phyloP scores from a whole-genome alignment of 1,140 invertebrate genomes.

The Vollenhovia emeryi region DNA sequence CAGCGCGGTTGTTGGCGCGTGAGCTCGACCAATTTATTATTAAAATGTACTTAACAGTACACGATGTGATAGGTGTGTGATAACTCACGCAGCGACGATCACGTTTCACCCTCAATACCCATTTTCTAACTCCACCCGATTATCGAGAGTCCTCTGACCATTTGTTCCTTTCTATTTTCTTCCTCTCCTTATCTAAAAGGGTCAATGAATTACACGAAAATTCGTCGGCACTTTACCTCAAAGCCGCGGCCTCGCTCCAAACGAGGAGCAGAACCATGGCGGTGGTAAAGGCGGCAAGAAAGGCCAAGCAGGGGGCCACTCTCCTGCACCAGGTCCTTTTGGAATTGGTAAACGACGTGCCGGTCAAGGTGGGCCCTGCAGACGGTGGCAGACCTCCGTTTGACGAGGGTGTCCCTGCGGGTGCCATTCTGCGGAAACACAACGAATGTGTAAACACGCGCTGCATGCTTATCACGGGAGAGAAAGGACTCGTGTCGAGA shows the following conservation, averaged over 20 bases:
- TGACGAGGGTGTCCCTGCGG: conserved; percentile 63
- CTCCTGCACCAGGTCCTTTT: conserved; percentile 79
- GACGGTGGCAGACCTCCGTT: conserved; percentile 52
- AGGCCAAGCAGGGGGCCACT: conserved; percentile 81
- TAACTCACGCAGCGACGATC: no score
- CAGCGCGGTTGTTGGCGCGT: no score
- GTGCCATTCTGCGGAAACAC: conserved; percentile 74
- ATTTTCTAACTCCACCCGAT: no score
- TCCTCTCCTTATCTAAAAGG: neutral
- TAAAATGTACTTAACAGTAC: no score
- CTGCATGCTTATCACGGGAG: conserved; percentile 1
- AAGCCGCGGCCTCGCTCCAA: conserved; percentile 81
- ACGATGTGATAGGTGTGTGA: no score
- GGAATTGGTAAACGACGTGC: conserved; percentile 53
- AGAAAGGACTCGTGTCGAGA: neutral
- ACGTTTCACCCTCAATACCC: no score
- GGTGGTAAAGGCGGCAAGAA: conserved; percentile 82
- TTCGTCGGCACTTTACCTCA: conserved; percentile 70
- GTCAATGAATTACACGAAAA: neutral
- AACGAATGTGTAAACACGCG: conserved; percentile 39
- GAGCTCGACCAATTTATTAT: no score
- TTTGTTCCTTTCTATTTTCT: no score
- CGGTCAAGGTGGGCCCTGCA: conserved; percentile 34
- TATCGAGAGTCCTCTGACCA: no score
- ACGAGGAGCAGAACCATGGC: conserved; percentile 82